phyloP scores from a whole-genome alignment of 2,888 invertebrate genomes.

The Cephus runcator region DNA sequence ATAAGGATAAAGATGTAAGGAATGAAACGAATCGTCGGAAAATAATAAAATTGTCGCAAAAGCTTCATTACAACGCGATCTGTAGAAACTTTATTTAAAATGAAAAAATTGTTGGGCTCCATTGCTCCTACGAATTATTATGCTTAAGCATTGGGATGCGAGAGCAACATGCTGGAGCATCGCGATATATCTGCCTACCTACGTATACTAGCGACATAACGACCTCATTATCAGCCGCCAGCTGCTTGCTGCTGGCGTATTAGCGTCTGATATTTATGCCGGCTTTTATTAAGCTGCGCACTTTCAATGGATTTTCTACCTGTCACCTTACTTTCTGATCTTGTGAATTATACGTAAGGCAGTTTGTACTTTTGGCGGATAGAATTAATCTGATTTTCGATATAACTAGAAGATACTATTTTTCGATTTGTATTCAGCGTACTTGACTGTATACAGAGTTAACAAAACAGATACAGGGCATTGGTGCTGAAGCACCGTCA shows the following conservation, averaged over 20 bases:
- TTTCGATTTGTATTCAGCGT: background rate
- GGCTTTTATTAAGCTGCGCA: conserved; percentile 47
- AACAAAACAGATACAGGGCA: background rate
- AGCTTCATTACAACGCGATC: background rate
- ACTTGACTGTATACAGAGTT: background rate
- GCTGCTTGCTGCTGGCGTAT: conserved; percentile 45
- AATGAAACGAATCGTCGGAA: background rate
- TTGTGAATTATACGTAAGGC: background rate
- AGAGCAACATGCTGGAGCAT: background rate
- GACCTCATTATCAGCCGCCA: conserved; percentile 56
- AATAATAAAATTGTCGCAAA: background rate
- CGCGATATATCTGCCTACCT: background rate
- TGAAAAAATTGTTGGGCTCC: background rate
- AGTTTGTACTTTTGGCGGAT: background rate
- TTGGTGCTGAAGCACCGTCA: background rate
- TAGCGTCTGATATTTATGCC: conserved; percentile 52
- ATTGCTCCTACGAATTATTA: background rate
- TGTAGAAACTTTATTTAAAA: background rate
- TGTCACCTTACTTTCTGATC: background rate
- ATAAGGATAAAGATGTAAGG: background rate
- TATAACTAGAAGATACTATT: background rate
- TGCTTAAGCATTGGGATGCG: background rate
- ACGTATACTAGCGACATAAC: conserved; percentile 38
- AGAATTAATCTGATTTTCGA: background rate
- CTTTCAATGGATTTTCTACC: conserved; percentile 11